Evolutionary conservation across 2,888 invertebrate species (phyloP), one percentile per base, ranked within the genome.

Genomic region (Meiosimyza decipiens): DNA sequence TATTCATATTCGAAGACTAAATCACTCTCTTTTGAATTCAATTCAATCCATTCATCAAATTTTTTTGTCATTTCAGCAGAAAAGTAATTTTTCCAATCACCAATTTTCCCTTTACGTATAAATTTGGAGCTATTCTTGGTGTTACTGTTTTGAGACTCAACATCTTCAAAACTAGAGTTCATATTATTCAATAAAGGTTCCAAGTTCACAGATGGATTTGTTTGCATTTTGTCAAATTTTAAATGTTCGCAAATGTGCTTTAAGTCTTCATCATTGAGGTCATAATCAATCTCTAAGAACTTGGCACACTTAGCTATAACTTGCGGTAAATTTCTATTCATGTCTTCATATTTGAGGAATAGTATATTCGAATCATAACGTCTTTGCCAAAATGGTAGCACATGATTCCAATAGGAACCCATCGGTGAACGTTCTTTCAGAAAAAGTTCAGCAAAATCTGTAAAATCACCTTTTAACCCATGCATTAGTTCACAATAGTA

Each of bases 291-390:
- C 47, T 83, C 77, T 5, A 87, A 74, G 68, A 87, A 87, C 9
- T 81, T 74, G 0, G 95, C 94, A 28, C 96, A 92, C 82, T 90
- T 90, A 47, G 89, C 86, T 11, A 96, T 90, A 0, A 91, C 91
- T 0, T 89, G 89, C 0, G 90, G 88, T 22, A 95, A 89, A 84
- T 97, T 92, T 69, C 88, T 89, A 80, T 93, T 93, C 91, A 95
- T 92, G 73, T 95, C 94, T 87, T 95, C 95, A 82, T 94, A 95
- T 79, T 92, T 93, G 63, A 95, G 88, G 83, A 95, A 93, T 9
- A 95, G 88, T 2, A 95, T 87, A 81, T 95, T 94, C 0, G 91
- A 88, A 68, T 94, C 91, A 78, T 92, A 84, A 22, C 91, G 90
- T 63, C 90, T 89, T 71, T 91, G 89, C 94, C 94, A 94, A 83